Conservation (phyloP, 2,113 vertebrate species). For the Rhinogobius similis region DNA sequence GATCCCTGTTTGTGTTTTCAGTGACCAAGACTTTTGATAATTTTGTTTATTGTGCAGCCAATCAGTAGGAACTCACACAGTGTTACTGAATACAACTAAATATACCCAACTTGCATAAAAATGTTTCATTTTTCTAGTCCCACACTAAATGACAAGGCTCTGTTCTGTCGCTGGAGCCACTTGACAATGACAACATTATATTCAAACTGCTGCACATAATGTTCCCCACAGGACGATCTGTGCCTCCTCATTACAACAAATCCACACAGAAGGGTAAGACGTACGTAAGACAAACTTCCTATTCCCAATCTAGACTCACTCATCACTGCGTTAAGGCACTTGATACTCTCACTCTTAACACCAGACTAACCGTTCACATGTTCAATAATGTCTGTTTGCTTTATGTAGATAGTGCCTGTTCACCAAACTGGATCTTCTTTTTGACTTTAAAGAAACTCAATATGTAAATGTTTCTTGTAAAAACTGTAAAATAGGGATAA, state of each 20-base stretch:
- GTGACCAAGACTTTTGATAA: no score
- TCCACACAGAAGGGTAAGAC: conserved; percentile 70
- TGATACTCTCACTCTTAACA: conserved; percentile 18
- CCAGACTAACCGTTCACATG: conserved; percentile 40
- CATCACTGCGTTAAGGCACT: conserved; percentile 30
- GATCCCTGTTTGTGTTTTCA: no score
- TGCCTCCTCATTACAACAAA: conserved; percentile 48
- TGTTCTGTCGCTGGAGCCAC: conserved; percentile 3
- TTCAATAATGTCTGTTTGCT: conserved; percentile 4
- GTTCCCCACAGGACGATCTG: conserved; percentile 61
- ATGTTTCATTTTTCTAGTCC: neutral
- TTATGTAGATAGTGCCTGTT: conserved; percentile 21
- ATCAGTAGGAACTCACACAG: no score
- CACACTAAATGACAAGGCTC: neutral
- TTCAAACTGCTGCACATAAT: conserved; percentile 62
- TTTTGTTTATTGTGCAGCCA: no score
- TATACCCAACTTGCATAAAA: neutral
- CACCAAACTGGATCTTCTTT: neutral
- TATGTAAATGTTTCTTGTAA: neutral
- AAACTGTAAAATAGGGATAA: no score
- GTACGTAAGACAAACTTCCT: conserved; percentile 47
- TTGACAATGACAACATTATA: conserved; percentile 30
- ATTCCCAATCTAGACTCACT: conserved; percentile 36
- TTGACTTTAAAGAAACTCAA: conserved; percentile 16
- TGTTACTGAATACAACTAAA: neutral